Conservation (phyloP, 2,888 invertebrate species). For the Linyphia triangularis region DNA sequence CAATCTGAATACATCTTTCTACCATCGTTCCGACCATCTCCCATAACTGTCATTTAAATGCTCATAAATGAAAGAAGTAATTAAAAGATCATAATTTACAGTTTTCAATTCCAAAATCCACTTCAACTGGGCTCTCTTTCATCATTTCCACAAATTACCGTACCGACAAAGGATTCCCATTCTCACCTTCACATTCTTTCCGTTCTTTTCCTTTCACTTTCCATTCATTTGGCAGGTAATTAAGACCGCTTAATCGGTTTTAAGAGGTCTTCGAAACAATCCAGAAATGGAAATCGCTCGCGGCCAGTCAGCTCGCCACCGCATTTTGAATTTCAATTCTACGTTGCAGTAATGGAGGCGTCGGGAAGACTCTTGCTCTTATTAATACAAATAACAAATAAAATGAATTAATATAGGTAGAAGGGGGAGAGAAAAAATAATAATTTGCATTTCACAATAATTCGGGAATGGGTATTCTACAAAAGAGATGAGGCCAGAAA, state of each 20-base stretch:
- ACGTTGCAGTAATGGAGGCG: too few species aligned
- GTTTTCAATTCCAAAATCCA: conserved; percentile 52
- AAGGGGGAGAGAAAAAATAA: neutral
- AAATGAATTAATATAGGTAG: too few species aligned
- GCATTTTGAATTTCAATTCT: too few species aligned
- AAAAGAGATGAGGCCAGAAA: neutral
- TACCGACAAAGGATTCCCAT: neutral
- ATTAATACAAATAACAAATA: too few species aligned
- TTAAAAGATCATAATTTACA: conserved; percentile 61
- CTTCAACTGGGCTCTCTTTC: conserved; percentile 15
- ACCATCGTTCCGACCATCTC: neutral
- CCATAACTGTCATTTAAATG: conserved; percentile 53
- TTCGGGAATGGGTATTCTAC: neutral
- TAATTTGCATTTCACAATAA: conserved; percentile 21
- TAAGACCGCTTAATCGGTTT: conserved; percentile 68
- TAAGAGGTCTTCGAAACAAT: conserved; percentile 6
- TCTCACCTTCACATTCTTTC: too few species aligned
- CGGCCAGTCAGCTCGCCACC: too few species aligned
- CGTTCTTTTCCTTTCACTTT: neutral
- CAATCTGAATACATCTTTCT: conserved; percentile 5
- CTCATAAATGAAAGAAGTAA: conserved; percentile 52
- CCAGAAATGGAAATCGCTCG: neutral
- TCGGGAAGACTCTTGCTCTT: too few species aligned
- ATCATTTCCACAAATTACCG: conserved; percentile 18
- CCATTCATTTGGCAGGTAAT: conserved; percentile 38